Evolutionary conservation across 92 coral and sea anemone genomes (phyloP), one percentile per base, ranked within the genome.

Genomic region (Montipora capitata): DNA sequence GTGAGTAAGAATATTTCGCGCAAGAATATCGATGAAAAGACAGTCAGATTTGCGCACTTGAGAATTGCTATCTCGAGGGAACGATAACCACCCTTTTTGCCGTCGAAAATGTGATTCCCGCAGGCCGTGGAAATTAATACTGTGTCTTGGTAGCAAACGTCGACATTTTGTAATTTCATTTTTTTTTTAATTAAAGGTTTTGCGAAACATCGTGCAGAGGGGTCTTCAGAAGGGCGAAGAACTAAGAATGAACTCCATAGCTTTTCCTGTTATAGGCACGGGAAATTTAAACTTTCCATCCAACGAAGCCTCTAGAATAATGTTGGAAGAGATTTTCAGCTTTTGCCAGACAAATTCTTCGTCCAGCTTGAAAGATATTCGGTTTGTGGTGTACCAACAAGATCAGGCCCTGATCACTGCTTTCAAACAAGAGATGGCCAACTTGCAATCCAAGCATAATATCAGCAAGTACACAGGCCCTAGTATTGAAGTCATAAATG

Each of bases 241-340:
- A 85, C 88, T 89, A 14, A 77, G 89, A 20, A 85, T 70, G 43
- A 74, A 45, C 12, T 88, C 92, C 65, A 89, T 94, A 35, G 97
- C 96, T 10, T 92, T 96, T 69, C 99, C 99, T 5, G 88, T 95
- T 45, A 92, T 96, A 10, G 99, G 99, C 10, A 92, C 99, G 3
- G 97, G 94, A 13, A 84, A 89, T 0, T 73, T 92, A 9, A 68
- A 92, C 12, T 94, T 96, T 80, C 97, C 99, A 16, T 87, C 74
- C 13, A 76, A 87, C 68, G 45, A 10, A 40, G 95, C 95, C 13
- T 89, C 89, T 10, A 90, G 75, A 68, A 64, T 91, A 7, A 91
- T 92, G 91, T 27, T 94, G 20, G 94, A 87, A 17, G 98, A 94
- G 83, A 85, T 88, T 13, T 44, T 87, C 20, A 58, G 70, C 58